Conservation (phyloP, 2,113 vertebrate genomes). For the Falcunculus frontatus region DNA sequence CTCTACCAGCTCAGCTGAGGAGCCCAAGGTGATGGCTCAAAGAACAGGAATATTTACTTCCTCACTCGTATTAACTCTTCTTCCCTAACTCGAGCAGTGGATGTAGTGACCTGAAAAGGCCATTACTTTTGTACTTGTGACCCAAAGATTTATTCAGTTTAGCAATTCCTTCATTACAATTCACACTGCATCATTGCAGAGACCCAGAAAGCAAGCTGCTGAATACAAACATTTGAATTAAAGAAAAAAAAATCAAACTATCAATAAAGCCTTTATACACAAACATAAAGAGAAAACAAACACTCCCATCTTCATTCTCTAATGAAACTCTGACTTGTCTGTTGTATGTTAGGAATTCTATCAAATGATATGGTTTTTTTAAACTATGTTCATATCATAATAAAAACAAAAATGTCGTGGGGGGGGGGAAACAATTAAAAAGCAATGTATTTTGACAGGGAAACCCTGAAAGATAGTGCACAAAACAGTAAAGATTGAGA, state of each 20-base stretch:
- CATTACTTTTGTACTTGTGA: neutral
- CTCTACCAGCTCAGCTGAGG: neutral
- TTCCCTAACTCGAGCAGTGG: neutral
- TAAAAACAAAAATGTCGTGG: neutral
- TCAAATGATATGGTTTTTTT: neutral
- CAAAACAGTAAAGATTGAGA: neutral
- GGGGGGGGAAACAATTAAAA: neutral
- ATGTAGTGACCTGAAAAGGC: neutral
- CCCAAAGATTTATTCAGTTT: neutral
- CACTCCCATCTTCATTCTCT: neutral
- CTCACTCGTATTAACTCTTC: neutral
- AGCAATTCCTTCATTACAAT: neutral
- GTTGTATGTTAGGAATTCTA: neutral
- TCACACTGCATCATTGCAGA: neutral
- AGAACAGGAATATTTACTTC: neutral
- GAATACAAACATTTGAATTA: neutral
- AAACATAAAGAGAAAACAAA: neutral
- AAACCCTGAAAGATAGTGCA: neutral
- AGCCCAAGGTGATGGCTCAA: neutral
- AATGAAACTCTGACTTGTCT: neutral
- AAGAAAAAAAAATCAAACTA: neutral
- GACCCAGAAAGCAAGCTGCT: neutral
- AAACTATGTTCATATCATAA: neutral
- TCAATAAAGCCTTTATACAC: neutral
- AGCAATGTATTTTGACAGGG: neutral